Percentiles rank a stretch among this genome's conserved stretches.
These are phyloP conservation scores for Rhinopithecus roxellana DNA, from an alignment of 2,113 vertebrate genomes.

Conservation along the genomic window DNA sequence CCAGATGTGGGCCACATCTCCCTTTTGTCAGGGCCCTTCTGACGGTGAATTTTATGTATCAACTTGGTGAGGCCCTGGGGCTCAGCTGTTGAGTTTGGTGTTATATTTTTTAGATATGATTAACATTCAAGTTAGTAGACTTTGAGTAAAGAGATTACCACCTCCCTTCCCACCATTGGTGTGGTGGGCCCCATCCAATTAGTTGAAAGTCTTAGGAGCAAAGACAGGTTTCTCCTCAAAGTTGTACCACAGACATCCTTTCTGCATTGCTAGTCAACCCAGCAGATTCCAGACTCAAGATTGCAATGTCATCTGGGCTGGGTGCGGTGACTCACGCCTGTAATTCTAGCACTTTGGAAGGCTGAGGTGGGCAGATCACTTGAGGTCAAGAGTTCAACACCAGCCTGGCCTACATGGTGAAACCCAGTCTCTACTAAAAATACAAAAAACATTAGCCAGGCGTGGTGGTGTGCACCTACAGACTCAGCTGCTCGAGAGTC, in stretches of 20 bases:
- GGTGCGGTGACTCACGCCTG: accelerated
- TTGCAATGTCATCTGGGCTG: too few relatives aligned
- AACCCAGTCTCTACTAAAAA: too few relatives aligned
- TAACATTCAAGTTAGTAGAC: not conserved
- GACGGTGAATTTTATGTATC: too few relatives aligned
- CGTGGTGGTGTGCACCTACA: too few relatives aligned
- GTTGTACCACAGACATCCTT: accelerated
- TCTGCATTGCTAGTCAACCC: accelerated
- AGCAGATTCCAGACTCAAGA: not conserved
- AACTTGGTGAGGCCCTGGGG: not conserved
- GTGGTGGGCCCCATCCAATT: not conserved
- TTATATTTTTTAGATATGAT: not conserved
- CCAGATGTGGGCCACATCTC: not conserved
- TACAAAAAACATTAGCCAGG: too few relatives aligned
- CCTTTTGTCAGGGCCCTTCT: not conserved
- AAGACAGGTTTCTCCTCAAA: too few relatives aligned
- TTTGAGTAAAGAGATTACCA: not conserved
- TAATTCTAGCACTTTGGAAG: too few relatives aligned
- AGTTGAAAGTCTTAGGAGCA: not conserved
- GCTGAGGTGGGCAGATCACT: too few relatives aligned
- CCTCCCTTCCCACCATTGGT: too few relatives aligned
- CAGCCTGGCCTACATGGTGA: too few relatives aligned
- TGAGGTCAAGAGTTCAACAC: too few relatives aligned
- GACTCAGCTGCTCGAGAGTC: too few relatives aligned
- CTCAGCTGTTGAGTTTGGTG: not conserved